phyloP scores from a whole-genome alignment of 2,113 vertebrate species.

The Platycercus adscitus region DNA sequence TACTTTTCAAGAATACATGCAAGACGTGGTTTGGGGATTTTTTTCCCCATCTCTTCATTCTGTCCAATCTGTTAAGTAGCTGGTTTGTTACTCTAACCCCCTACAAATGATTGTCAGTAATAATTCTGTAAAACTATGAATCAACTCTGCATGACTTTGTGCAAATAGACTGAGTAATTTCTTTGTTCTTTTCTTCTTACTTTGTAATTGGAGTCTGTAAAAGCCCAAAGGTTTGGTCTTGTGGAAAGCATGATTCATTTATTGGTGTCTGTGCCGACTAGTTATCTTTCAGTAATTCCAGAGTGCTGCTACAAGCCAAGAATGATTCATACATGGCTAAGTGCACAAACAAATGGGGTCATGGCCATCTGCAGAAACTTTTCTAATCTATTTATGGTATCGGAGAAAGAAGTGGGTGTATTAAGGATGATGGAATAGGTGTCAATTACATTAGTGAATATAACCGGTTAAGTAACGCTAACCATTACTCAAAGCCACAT shows the following conservation, averaged over 20 bases:
- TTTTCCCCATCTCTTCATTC: conserved; percentile 2
- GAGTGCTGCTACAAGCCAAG: conserved; percentile 68
- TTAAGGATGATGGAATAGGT: conserved; percentile 63
- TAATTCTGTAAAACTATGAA: conserved; percentile 79
- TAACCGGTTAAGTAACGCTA: conserved; percentile 40
- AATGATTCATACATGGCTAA: conserved; percentile 75
- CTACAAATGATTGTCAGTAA: conserved; percentile 71
- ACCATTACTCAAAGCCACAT: conserved; percentile 46
- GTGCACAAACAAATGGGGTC: conserved; percentile 74
- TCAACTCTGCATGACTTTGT: conserved; percentile 77
- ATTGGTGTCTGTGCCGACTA: conserved; percentile 77
- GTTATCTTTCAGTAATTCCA: conserved; percentile 75
- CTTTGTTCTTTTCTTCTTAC: conserved; percentile 81
- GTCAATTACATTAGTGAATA: conserved; percentile 59
- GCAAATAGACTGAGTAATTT: conserved; percentile 82
- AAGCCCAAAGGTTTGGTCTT: conserved; percentile 82
- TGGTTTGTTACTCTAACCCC: conserved; percentile 44
- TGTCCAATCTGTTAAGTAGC: conserved; percentile 14
- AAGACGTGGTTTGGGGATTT: background rate
- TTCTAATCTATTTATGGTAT: conserved; percentile 74
- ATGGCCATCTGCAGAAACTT: conserved; percentile 69
- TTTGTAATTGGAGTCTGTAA: conserved; percentile 80
- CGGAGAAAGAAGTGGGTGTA: conserved; percentile 68
- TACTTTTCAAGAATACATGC: background rate
- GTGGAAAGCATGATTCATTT: conserved; percentile 83